Evolutionary conservation across 2,113 vertebrate species (phyloP), one percentile per base, ranked within the genome.

Genomic region (Leptosomus discolor): DNA sequence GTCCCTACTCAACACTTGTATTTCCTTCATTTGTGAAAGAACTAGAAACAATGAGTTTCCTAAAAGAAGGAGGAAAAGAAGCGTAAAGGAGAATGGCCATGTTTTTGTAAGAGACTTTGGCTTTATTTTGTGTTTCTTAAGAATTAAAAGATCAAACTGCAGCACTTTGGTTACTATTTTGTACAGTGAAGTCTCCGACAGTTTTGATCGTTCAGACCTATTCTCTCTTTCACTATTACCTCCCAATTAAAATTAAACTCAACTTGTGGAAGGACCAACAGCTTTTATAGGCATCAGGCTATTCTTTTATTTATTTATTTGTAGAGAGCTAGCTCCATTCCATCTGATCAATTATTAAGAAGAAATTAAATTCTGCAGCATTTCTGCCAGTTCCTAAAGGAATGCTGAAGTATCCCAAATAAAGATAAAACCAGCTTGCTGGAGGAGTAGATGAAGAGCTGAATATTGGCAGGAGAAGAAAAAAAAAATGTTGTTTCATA

Each of bases 81-180:
- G 5, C 14, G 27, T 26, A 24, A 65, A 81, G n/a, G 5, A 73
- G 21, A 60, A 36, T 0, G 0, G n/a, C 41, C 19, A 5, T 24
- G 8, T 57, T 85, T 70, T 58, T 2, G 0, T 27, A 32, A 45
- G n/a, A 67, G 17, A 18, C 19, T 34, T 41, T 68, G 29, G 8
- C 23, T 84, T 26, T 30, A 0, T 23, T 79, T 85, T 58, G 6
- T n/a, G 41, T 67, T n/a, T 43, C 60, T 53, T 43, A 64, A 46
- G 15, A 70, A 71, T 15, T n/a, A 56, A 39, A 78, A 56, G 48
- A 57, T 53, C 48, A 69, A 68, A 61, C 34, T 51, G 24, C 41
- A 83, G 46, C 41, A 45, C 41, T 71, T 61, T 46, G 50, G 27
- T 20, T 58, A 7, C 12, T 54, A 3, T 50, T 77, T 88, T 67